Conservation (phyloP, 2,797 vertebrate species). For the Hydrophis major region DNA sequence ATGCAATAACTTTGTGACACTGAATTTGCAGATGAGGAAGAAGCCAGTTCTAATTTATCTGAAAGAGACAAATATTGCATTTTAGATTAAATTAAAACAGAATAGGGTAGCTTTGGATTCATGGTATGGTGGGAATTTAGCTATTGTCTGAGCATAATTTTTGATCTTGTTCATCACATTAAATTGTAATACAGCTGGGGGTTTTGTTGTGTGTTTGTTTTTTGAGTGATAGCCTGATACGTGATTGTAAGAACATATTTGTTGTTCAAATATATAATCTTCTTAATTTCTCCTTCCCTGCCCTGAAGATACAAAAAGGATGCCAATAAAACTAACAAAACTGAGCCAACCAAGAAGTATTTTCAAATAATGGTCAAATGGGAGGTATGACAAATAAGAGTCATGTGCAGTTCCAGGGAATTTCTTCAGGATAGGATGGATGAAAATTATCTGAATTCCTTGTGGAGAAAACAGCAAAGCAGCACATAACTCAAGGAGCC, state of each 20-base stretch:
- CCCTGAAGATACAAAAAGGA: neutral
- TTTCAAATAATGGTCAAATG: neutral
- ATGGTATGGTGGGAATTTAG: neutral
- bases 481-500: neutral
- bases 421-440: neutral
- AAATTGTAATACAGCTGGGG: neutral
- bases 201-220: neutral
- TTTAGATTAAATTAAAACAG: neutral
- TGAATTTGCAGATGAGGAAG: neutral
- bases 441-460: neutral
- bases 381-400: neutral
- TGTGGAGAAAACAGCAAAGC: neutral
- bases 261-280: neutral
- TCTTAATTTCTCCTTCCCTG: neutral
- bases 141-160: neutral
- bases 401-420: neutral
- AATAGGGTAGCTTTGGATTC: neutral
- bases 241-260: neutral
- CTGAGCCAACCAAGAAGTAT: neutral
- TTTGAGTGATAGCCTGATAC: neutral
- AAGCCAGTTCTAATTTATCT: neutral
- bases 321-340: neutral
- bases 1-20: neutral
- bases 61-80: neutral
- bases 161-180: neutral